Evolutionary conservation across 2,888 invertebrate species (phyloP).

Genomic region (Lumbricus terrestris): DNA sequence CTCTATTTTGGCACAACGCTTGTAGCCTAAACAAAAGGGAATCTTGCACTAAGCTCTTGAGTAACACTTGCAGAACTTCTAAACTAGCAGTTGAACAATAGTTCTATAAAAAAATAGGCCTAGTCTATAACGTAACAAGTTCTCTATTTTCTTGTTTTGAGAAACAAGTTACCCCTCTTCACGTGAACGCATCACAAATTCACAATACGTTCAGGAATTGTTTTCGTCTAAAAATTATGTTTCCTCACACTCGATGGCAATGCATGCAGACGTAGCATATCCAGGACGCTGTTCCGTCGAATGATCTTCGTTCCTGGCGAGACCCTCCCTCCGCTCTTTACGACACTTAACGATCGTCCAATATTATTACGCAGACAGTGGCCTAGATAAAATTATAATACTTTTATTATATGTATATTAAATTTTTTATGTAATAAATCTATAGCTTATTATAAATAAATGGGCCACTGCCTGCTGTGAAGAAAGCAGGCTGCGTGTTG

Average conservation of each 20-base stretch:
- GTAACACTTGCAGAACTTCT: too few species aligned
- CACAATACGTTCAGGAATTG: neutral
- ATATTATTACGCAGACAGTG: neutral
- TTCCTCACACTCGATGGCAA: neutral
- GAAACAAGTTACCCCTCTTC: too few species aligned
- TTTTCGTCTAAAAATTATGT: neutral
- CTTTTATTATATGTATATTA: too few species aligned
- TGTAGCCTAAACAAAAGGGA: too few species aligned
- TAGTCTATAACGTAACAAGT: too few species aligned
- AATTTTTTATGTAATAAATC: too few species aligned
- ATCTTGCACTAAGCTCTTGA: too few species aligned
- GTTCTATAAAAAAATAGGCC: too few species aligned
- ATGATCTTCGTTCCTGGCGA: neutral
- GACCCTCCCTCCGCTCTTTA: neutral
- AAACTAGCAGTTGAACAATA: too few species aligned
- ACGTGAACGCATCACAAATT: neutral
- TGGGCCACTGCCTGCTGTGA: neutral
- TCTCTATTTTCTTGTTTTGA: too few species aligned
- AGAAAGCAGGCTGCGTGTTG: neutral
- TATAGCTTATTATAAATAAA: too few species aligned
- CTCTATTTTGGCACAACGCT: too few species aligned
- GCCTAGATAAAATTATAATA: neutral
- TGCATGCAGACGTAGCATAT: neutral
- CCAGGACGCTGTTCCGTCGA: neutral
- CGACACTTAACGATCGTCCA: neutral